Conservation (phyloP, 2,113 vertebrate species). For the Ciconia maguari region DNA sequence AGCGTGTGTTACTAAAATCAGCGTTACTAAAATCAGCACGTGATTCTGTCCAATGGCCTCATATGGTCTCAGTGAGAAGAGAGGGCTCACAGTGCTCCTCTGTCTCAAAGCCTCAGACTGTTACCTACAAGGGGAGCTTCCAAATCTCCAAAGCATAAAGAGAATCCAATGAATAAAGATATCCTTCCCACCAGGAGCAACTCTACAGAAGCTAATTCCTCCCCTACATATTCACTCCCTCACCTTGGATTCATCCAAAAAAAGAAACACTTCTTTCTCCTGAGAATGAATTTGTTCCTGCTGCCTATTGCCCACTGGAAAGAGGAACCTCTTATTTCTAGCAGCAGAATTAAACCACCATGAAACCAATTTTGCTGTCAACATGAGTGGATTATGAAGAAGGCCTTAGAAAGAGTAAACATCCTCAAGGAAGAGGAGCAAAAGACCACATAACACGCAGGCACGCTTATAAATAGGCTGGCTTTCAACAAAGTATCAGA, state of each 20-base stretch:
- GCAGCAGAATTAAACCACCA: background rate
- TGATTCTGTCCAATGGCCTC: background rate
- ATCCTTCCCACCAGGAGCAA: background rate
- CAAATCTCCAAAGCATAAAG: background rate
- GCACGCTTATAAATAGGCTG: background rate
- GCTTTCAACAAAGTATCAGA: background rate
- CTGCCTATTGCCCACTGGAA: background rate
- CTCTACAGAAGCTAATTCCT: background rate
- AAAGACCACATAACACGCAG: background rate
- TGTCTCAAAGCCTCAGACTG: background rate
- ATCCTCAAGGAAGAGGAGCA: background rate
- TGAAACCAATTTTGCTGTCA: constrained; percentile 1
- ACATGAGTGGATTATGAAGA: background rate
- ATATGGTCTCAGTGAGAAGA: background rate
- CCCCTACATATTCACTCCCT: background rate
- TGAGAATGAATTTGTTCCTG: background rate
- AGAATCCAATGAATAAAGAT: background rate
- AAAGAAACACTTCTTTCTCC: background rate
- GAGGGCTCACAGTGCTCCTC: background rate
- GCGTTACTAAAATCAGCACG: background rate
- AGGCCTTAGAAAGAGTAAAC: background rate
- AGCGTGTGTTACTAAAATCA: background rate
- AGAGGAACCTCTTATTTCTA: background rate
- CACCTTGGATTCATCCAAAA: background rate
- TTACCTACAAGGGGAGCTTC: background rate